These are phyloP conservation scores for Bombylius discolor DNA, from an alignment of 2,888 invertebrate genomes.

Conservation along the genomic window DNA sequence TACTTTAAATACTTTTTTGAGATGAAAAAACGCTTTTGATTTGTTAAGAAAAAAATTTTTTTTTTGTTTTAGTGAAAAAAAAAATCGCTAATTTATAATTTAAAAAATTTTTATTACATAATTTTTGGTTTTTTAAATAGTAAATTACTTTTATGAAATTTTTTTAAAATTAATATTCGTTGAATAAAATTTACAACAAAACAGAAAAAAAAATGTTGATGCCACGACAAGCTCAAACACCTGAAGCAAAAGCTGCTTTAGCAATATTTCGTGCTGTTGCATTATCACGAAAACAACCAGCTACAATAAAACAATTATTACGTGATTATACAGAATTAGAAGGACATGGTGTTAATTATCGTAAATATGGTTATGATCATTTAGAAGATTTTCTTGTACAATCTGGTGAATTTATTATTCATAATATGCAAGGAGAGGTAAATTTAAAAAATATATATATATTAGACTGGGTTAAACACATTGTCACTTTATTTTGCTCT, in stretches of 20 bases:
- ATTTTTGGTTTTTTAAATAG: too few relatives aligned
- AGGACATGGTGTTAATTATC: constrained; percentile 50
- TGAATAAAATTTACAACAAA: too few relatives aligned
- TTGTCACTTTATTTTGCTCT: too few relatives aligned
- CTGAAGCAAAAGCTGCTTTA: constrained; percentile 17
- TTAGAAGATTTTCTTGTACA: constrained; percentile 49
- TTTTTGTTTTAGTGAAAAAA: too few relatives aligned
- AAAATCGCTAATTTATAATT: too few relatives aligned
- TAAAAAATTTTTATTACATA: too few relatives aligned
- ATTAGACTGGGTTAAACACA: background rate
- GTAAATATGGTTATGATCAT: constrained; percentile 43
- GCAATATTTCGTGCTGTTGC: constrained; percentile 28
- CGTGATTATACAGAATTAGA: constrained; percentile 51
- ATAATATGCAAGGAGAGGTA: constrained; percentile 40
- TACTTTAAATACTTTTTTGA: too few relatives aligned
- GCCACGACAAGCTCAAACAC: background rate
- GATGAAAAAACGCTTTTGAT: too few relatives aligned
- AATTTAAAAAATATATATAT: constrained; percentile 10
- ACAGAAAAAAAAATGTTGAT: background rate
- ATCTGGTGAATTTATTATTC: constrained; percentile 44
- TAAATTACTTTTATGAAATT: too few relatives aligned
- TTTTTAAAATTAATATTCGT: too few relatives aligned
- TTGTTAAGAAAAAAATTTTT: too few relatives aligned
- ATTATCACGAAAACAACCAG: constrained; percentile 28
- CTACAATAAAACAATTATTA: constrained; percentile 27